Evolutionary conservation across 2,888 invertebrate species (phyloP).

Genomic region (Lysandra coridon): DNA sequence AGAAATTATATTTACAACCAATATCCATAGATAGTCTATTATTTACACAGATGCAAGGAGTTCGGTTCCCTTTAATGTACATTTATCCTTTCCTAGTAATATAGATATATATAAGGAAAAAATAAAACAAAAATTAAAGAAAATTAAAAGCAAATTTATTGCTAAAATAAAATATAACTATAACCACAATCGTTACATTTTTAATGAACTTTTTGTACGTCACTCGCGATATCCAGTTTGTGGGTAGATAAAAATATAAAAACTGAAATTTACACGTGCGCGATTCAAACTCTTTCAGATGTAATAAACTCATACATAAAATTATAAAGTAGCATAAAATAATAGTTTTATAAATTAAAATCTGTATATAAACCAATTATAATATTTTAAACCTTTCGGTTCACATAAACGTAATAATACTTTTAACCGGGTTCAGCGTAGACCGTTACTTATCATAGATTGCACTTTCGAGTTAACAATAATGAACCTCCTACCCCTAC

Average conservation of each 20-base stretch:
- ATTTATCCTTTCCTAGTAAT: slow-evolving; percentile 54
- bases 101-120: slow-evolving; percentile 48
- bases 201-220: slow-evolving; percentile 30
- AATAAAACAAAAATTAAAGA: slow-evolving; percentile 64
- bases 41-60: slow-evolving; percentile 80
- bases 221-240: not conserved
- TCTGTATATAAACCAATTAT: slow-evolving; percentile 76
- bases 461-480: slow-evolving; percentile 77
- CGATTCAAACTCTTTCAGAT: slow-evolving; percentile 55
- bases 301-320: slow-evolving; percentile 68
- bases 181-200: slow-evolving; percentile 56
- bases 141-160: slow-evolving; percentile 79
- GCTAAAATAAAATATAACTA: slow-evolving; percentile 78
- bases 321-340: slow-evolving; percentile 74
- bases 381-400: slow-evolving; percentile 79
- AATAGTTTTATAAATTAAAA: slow-evolving; percentile 76
- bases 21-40: slow-evolving; percentile 50
- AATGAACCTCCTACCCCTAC: slow-evolving; percentile 57
- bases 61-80: slow-evolving; percentile 77
- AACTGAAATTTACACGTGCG: slow-evolving; percentile 17
- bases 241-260: slow-evolving; percentile 17
- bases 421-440: slow-evolving; percentile 73
- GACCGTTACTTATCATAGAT: slow-evolving; percentile 75
- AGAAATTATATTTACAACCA: slow-evolving; percentile 61
- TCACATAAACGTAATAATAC: slow-evolving; percentile 80